phyloP scores from a whole-genome alignment of 1,140 invertebrate species.

The Neuroterus valhalla region DNA sequence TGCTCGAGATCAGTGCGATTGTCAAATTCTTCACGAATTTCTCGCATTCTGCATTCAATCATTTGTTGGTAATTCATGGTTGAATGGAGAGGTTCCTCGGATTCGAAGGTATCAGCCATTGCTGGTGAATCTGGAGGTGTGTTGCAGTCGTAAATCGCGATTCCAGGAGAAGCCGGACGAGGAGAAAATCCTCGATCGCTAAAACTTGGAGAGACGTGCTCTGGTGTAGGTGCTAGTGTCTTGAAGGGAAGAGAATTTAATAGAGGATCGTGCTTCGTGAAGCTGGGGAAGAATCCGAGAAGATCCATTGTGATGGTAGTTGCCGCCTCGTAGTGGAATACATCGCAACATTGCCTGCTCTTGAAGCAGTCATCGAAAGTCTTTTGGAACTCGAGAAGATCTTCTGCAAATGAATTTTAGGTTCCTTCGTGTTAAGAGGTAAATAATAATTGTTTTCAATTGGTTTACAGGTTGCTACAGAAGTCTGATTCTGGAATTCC shows the following conservation, averaged over 20 bases:
- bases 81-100: background rate
- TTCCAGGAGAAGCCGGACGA: conserved; percentile 13
- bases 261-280: conserved; percentile 41
- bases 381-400: conserved; percentile 59
- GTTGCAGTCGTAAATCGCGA: conserved; percentile 35
- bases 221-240: conserved; percentile 20
- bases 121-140: conserved; percentile 49
- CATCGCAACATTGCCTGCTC: conserved; percentile 35
- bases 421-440: background rate
- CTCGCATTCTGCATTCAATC: conserved; percentile 53
- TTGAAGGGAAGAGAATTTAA: conserved; percentile 44
- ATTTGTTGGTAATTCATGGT: conserved; percentile 50
- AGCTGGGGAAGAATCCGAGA: conserved; percentile 54
- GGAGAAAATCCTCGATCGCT: conserved; percentile 37
- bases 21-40: conserved; percentile 54
- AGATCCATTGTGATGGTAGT: conserved; percentile 53
- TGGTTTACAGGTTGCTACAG: too few relatives aligned
- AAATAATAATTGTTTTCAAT: too few relatives aligned
- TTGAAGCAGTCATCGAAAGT: conserved; percentile 48
- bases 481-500: too few relatives aligned
- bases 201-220: conserved; percentile 29
- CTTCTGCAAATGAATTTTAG: conserved; percentile 50
- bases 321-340: conserved; percentile 51
- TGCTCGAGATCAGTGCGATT: conserved; percentile 55
- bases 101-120: conserved; percentile 35